Evolutionary conservation across 2,797 vertebrate genomes (phyloP).

Genomic region (Novumbra hubbsi): DNA sequence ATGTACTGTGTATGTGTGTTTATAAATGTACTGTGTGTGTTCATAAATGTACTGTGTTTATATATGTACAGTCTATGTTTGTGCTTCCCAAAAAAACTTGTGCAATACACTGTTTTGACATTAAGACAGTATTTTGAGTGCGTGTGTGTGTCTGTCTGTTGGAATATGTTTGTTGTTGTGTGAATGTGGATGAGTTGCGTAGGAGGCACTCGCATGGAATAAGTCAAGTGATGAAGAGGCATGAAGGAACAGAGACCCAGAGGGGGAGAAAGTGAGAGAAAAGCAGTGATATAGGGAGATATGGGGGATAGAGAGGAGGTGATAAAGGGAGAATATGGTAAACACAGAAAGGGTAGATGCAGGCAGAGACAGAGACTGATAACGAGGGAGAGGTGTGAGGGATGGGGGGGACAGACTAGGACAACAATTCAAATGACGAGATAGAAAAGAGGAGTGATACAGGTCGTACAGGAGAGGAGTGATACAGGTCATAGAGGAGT

Average conservation of each 20-base stretch:
- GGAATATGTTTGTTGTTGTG: neutral
- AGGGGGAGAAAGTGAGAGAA: conserved; percentile 8
- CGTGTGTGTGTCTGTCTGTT: conserved; percentile 6
- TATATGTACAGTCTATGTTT: neutral
- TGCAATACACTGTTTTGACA: neutral
- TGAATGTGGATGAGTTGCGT: neutral
- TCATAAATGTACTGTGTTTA: no score
- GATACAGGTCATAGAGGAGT: no score
- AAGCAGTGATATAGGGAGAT: neutral
- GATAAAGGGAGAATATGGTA: neutral
- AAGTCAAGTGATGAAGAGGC: neutral
- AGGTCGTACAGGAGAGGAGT: neutral
- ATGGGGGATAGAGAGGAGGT: conserved; percentile 20
- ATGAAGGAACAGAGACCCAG: neutral
- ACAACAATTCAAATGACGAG: neutral
- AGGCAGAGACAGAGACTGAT: neutral
- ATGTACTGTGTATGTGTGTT: no score
- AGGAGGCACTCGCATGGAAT: neutral
- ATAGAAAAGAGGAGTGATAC: conserved; percentile 13
- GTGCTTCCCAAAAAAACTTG: no score
- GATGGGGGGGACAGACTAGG: neutral
- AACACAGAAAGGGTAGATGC: neutral
- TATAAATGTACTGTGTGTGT: no score
- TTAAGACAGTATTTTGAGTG: neutral
- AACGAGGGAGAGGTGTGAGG: neutral